Conservation (phyloP, 2,888 invertebrate species). For the Diplolepis rosae region DNA sequence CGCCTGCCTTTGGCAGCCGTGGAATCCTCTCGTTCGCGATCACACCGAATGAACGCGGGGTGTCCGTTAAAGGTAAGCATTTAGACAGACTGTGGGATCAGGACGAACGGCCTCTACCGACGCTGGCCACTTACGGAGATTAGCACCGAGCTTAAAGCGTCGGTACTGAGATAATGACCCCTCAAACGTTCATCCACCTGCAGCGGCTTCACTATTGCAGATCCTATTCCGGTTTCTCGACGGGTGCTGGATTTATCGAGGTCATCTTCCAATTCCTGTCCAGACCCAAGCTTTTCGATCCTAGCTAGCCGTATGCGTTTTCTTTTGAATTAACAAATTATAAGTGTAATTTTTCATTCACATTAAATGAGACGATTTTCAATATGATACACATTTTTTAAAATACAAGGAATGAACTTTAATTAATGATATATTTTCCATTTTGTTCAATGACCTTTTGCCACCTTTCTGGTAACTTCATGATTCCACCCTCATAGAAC, state of each 20-base stretch:
- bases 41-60: slow-evolving; percentile 28
- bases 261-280: not conserved
- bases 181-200: slow-evolving; percentile 34
- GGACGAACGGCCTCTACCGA: slow-evolving; percentile 35
- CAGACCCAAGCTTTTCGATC: not conserved
- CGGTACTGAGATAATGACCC: slow-evolving; percentile 30
- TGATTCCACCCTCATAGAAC: no score
- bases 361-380: no score
- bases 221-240: slow-evolving; percentile 29
- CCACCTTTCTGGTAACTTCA: no score
- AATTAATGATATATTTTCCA: no score
- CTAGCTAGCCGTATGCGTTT: no score
- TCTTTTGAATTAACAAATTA: no score
- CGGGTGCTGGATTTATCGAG: slow-evolving; percentile 9
- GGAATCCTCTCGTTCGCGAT: slow-evolving; percentile 55
- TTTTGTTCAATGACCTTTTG: no score
- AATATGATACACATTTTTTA: no score
- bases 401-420: no score
- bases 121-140: slow-evolving; percentile 31
- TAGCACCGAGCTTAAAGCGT: slow-evolving; percentile 35
- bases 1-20: slow-evolving; percentile 58
- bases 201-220: not conserved
- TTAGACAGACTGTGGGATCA: slow-evolving; percentile 45
- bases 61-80: slow-evolving; percentile 40
- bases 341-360: no score